These are phyloP conservation scores for Gambusia yucatana DNA, from an alignment of 2,797 vertebrate species.

Conservation along the genomic window DNA sequence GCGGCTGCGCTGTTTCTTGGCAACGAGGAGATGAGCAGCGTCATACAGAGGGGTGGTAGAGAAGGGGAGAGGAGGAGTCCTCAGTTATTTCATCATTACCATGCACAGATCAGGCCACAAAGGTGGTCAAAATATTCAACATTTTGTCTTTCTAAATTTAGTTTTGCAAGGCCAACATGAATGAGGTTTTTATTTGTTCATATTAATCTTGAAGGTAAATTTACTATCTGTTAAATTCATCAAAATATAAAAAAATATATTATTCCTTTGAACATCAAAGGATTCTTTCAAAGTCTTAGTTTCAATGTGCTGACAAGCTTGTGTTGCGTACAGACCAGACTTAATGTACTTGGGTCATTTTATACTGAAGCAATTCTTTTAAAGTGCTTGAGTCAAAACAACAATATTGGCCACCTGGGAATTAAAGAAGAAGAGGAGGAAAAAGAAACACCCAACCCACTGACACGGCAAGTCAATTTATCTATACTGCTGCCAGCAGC, in stretches of 20 bases:
- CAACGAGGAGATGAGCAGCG: conserved; percentile 79
- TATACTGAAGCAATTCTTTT: conserved; percentile 68
- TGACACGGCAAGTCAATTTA: conserved; percentile 55
- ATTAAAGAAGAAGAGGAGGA: conserved; percentile 28
- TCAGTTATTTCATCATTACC: conserved; percentile 57
- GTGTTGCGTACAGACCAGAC: conserved; percentile 38
- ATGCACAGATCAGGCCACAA: conserved; percentile 31
- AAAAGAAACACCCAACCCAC: conserved; percentile 30
- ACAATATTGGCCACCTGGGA: conserved; percentile 62
- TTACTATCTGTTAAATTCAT: neutral
- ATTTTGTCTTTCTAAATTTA: neutral
- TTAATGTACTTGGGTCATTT: conserved; percentile 30
- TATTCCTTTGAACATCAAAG: neutral
- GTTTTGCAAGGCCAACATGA: neutral
- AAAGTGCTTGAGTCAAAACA: conserved; percentile 70
- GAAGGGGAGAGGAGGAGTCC: conserved; percentile 67
- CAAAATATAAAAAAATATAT: neutral
- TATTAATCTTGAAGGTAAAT: neutral
- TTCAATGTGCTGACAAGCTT: conserved; percentile 61
- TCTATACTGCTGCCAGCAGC: conserved; percentile 51
- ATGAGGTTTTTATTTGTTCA: neutral
- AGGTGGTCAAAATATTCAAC: neutral
- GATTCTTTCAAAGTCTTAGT: neutral
- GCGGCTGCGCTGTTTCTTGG: conserved; percentile 83
- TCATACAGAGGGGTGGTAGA: conserved; percentile 70